Base-by-base conservation (phyloP, 2,888 invertebrate genomes). In the Volucella bombylans region DNA sequence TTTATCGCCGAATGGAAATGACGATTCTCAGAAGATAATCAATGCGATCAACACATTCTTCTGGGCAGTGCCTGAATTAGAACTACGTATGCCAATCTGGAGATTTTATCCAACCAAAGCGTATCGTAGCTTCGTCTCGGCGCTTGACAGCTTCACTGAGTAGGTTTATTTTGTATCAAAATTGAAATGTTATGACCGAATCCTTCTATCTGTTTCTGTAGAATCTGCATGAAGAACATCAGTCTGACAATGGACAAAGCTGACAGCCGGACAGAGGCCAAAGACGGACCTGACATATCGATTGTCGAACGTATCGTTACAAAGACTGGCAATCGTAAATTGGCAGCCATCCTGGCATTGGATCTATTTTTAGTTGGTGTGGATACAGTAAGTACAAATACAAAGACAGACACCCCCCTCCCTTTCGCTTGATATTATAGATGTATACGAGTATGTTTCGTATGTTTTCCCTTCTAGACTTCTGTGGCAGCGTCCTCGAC, bases 301-400 rank as follows among this genome's bases (percentile, higher is more conserved):
- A 93, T 94, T 77, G 92, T 94, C 41, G 93, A 94, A 89, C 91
- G 93, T 78, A 94, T 94, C 87, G 91, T 94, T 47, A 89, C 91
- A 67, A 93, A 93, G 90, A 93, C 93, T 31, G 92, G 92, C 65
- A 93, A 94, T 89, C 93, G 93, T 43, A 94, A 93, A 90, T 89
- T 94, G 73, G 95, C 96, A 11, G 94, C 95, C 8, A 95, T 96
- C 80, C 92, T 97, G 86, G 95, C 96, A 8, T 90, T 96, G 78
- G 96, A 96, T 90, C 92, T 97, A 86, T 93, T 97, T 87, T 92
- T 96, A 15, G 97, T 97, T 82, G 97, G 96, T 11, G 95, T 97
- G 1, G 96, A 96, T 89, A 96, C 97, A 87, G 95, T 94, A 91
- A 88, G 90, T 78, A 49, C 10, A 12, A 45, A n/a, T 8, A 9